phyloP scores from a whole-genome alignment of 2,113 vertebrate genomes.

The Uria aalge region DNA sequence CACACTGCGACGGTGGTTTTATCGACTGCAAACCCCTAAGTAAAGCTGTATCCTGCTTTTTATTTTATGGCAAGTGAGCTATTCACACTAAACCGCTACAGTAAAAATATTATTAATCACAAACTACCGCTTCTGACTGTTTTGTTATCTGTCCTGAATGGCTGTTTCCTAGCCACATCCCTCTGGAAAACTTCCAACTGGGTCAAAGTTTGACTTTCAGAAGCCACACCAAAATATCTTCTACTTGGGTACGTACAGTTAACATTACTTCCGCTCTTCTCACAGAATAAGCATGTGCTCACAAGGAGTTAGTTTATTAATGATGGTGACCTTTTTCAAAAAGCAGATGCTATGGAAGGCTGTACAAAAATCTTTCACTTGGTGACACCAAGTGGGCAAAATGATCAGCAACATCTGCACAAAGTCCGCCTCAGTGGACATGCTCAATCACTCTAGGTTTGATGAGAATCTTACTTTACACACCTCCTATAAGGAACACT shows the following conservation, averaged over 20 bases:
- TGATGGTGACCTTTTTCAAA: neutral
- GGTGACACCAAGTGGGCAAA: neutral
- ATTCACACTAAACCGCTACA: neutral
- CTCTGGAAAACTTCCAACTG: rapidly evolving
- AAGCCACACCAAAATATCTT: neutral
- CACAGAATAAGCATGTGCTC: rapidly evolving
- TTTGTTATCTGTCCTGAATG: neutral
- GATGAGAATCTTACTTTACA: neutral
- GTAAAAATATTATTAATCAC: neutral
- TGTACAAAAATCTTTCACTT: neutral
- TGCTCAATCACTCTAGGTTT: rapidly evolving
- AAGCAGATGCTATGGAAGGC: rapidly evolving
- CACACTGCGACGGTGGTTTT: rapidly evolving
- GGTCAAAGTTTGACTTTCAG: neutral
- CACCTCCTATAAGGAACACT: no score
- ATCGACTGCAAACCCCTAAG: neutral
- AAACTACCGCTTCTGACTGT: neutral
- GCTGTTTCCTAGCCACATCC: neutral
- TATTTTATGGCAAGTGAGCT: neutral
- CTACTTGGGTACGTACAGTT: neutral
- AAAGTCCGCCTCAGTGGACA: no score
- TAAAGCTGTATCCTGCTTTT: neutral
- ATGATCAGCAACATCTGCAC: neutral
- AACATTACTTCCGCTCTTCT: rapidly evolving
- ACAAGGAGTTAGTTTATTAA: no score